Base-by-base conservation (phyloP, 2,797 vertebrate genomes). In the Triplophysa bombifrons region DNA sequence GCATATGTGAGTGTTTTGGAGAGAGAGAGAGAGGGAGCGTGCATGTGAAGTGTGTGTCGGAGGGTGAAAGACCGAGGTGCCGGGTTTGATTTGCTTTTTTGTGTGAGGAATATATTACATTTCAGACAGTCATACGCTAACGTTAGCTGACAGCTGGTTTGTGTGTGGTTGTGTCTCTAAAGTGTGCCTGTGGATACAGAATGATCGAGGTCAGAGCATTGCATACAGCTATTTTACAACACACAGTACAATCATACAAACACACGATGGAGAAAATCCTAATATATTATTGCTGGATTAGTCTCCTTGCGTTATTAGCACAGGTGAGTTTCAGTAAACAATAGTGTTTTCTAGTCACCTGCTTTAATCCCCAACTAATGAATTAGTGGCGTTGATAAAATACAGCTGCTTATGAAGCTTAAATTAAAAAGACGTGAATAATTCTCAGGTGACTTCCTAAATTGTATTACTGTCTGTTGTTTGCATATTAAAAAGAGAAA, bases 61-160 rank as follows among this genome's bases (percentile, higher is more conserved):
- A 60, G 55, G 72, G 56, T 30, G 58, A 63, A 64, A 50, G 20
- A 61, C 25, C 44, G 65, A 70, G 38, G 60, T 73, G 68, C 11
- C 56, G 17, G 46, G 46, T 38, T 65, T 74, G 46, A 10, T 22
- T 74, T 65, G 38, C 20, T 64, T 53, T 51, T 66, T 66, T 66
- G 46, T 48, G 46, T 55, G 20, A 5, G 2, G 13, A 76, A 48
- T 76, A 20, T 64, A 64, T 78, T 78, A 75, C 61, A 78, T 76
- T 75, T 73, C 72, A 86, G 80, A 67, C 64, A 76, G 69, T 67
- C 41, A 48, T 67, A 41, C 38, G 78, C 61, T 73, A 66, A 80
- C 73, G 16, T 38, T 73, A 66, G 61, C 51, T 72, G 77, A 73
- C 78, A 80, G 78, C 78, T 80, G 70, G 70, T n/a, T 30, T 65